Conservation (phyloP, 2,113 vertebrate species). For the Camelus dromedarius region DNA sequence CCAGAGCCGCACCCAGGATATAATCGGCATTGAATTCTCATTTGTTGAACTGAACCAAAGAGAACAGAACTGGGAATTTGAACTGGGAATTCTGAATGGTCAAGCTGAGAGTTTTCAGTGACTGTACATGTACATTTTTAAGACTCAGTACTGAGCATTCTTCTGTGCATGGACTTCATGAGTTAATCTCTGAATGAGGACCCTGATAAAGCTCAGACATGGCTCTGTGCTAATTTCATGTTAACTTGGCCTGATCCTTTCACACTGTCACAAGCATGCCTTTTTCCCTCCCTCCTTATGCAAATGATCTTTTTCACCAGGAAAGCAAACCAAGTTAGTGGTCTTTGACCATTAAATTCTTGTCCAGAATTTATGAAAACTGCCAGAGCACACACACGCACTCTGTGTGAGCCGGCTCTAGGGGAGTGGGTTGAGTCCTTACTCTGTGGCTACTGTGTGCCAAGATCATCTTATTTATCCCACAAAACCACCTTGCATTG, state of each 20-base stretch:
- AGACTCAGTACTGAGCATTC: background rate
- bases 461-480: background rate
- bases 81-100: background rate
- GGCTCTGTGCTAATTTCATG: background rate
- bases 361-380: background rate
- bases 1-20: background rate
- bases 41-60: background rate
- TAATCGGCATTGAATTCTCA: background rate
- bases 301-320: background rate
- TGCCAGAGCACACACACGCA: background rate
- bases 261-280: background rate
- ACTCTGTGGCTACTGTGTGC: background rate
- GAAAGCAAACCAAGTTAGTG: background rate
- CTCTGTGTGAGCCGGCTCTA: background rate
- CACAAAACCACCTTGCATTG: background rate
- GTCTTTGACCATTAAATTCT: background rate
- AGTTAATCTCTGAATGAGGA: background rate
- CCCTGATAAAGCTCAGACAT: background rate
- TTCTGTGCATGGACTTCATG: background rate
- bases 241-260: background rate
- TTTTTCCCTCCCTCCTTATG: background rate
- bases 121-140: background rate
- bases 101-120: background rate
- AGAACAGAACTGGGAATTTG: background rate
- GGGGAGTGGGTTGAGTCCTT: fast-evolving